A percentile compares a stretch with the other conserved stretches of the same genome.
Conservation (phyloP, 2,113 vertebrate species). For the Cromileptes altivelis region DNA sequence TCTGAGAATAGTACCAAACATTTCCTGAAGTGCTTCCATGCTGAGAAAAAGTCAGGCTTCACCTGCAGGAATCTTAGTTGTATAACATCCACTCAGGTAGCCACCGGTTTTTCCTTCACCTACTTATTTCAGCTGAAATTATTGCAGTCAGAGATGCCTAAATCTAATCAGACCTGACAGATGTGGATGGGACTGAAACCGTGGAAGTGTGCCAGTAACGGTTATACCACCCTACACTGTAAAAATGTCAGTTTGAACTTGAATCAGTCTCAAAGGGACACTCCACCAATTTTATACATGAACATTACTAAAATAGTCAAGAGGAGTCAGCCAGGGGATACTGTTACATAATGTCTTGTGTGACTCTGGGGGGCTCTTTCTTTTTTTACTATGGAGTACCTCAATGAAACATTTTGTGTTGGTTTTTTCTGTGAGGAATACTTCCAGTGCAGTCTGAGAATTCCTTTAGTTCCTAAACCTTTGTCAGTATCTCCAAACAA, state of each 20-base stretch:
- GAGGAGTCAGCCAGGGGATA: background rate
- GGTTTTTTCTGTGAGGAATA: no score
- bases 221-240: conserved; percentile 8
- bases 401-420: no score
- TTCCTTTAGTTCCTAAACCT: background rate
- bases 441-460: no score
- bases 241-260: background rate
- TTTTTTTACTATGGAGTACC: background rate
- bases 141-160: background rate
- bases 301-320: background rate
- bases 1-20: background rate
- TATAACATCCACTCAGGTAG: conserved; percentile 2
- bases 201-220: background rate
- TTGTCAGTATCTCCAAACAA: background rate
- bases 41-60: background rate
- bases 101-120: background rate
- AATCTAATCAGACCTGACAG: conserved; percentile 15
- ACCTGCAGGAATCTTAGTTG: conserved; percentile 11
- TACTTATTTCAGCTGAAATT: background rate
- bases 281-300: background rate
- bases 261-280: background rate
- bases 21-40: conserved; percentile 9
- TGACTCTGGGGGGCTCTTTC: background rate
- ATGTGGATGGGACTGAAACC: background rate
- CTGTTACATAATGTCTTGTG: background rate